These are phyloP conservation scores for Bedellia somnulentella DNA, from an alignment of 2,888 invertebrate genomes.

Conservation along the genomic window DNA sequence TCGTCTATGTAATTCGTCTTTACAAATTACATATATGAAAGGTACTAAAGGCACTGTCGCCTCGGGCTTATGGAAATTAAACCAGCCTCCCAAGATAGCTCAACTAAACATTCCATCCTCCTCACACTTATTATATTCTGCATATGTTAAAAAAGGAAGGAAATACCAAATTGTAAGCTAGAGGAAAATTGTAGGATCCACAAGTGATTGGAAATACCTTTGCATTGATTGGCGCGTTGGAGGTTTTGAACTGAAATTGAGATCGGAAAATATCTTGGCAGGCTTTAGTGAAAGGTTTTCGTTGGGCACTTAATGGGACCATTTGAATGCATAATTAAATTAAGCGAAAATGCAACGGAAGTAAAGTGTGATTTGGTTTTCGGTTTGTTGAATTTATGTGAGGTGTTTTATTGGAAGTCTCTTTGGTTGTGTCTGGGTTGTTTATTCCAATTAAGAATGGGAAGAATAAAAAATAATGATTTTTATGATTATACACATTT, in stretches of 20 bases:
- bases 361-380: no score
- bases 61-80: constrained; percentile 4
- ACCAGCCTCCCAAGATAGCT: background rate
- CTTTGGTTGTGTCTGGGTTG: no score
- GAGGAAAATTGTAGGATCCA: constrained; percentile 31
- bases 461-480: no score
- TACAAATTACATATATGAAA: no score
- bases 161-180: background rate
- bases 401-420: no score
- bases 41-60: no score
- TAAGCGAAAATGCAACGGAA: no score
- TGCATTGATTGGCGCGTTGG: constrained; percentile 40
- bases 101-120: background rate
- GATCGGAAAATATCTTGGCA: constrained; percentile 32
- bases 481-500: no score
- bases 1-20: no score
- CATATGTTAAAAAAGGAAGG: background rate
- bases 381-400: no score
- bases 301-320: background rate
- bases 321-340: background rate
- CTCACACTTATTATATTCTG: background rate
- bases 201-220: constrained; percentile 61
- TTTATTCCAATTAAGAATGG: no score
- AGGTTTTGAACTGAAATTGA: constrained; percentile 33
- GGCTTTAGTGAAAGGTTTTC: constrained; percentile 11